These are phyloP conservation scores for Drosophila stalkeri DNA, from an alignment of 2,888 invertebrate genomes.

Conservation along the genomic window DNA sequence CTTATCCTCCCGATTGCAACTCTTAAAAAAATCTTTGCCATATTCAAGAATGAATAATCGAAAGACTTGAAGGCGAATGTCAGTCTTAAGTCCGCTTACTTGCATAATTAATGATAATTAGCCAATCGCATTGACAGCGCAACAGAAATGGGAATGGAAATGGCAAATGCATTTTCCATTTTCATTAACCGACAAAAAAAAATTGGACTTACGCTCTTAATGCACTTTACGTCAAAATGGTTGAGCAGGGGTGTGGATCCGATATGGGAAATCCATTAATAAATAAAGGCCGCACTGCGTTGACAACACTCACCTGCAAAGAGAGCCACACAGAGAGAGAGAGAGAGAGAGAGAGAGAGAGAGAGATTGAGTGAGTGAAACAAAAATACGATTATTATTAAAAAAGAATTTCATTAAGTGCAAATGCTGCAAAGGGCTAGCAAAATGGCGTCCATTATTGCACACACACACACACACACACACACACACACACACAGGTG, in stretches of 20 bases:
- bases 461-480: slow-evolving; percentile 20
- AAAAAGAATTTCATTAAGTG: slow-evolving; percentile 76
- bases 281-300: slow-evolving; percentile 65
- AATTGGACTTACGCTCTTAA: slow-evolving; percentile 34
- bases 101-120: slow-evolving; percentile 15
- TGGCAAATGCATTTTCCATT: slow-evolving; percentile 32
- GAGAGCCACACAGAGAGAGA: slow-evolving; percentile 22
- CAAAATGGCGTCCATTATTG: slow-evolving; percentile 71
- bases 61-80: not conserved
- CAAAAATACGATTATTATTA: slow-evolving; percentile 24
- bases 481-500: slow-evolving; percentile 14
- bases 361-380: not conserved
- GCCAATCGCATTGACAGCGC: slow-evolving; percentile 2
- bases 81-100: not conserved
- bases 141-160: slow-evolving; percentile 12
- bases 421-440: slow-evolving; percentile 55
- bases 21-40: no score
- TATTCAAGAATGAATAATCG: not conserved
- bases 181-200: slow-evolving; percentile 26
- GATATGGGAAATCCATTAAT: slow-evolving; percentile 74
- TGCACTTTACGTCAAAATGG: slow-evolving; percentile 59
- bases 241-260: slow-evolving; percentile 10
- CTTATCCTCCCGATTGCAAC: no score
- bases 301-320: slow-evolving; percentile 73
- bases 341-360: slow-evolving; percentile 19